Base-by-base conservation (phyloP, 2,113 vertebrate genomes). In the Rhadina sibilatrix region DNA sequence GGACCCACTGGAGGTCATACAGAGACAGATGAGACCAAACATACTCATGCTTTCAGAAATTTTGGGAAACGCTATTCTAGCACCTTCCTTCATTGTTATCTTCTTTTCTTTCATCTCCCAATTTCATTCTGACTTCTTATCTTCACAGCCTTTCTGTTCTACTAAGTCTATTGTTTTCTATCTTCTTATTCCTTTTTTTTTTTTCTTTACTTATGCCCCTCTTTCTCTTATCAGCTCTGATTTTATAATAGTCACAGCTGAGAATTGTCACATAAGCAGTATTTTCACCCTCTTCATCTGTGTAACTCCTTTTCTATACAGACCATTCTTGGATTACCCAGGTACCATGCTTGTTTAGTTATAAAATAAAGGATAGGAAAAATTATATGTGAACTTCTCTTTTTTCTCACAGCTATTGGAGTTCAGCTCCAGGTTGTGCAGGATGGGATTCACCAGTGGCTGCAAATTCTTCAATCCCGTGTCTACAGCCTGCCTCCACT, bases 61-160 rank as follows among this genome's bases (percentile, higher is more conserved):
- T 50, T 53, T 72, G 30, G 82, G 63, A 80, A 83, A 74, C 31
- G 11, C 9, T 72, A 8, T 83, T 80, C 37, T 59, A 77, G 11
- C 12, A 69, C 22, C 71, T 94, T 91, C 44, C 30, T 91, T 88
- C 85, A 63, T 47, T 56, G 24, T 89, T 95, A 93, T 88, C 82
- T 31, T 90, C 30, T 70, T 89, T 87, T 18, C 60, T 89, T 94
- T 92, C 60, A 81, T 83, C 85, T 89, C 31, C 7, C 82, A 92
- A n/a, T 92, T 94, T 86, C 13, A 31, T 83, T 89, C 35, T 76
- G 46, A 52, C 54, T 80, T 79, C 83, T 96, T 96, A 94, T 92
- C 87, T 90, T 85, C 8, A 33, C 18, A 60, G 49, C 15, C 75
- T 92, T 91, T 88, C 56, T 94, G n/a, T 83, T 89, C 66, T 27